phyloP scores from a whole-genome alignment of 2,797 vertebrate species.

The Peromyscus melanophrys region DNA sequence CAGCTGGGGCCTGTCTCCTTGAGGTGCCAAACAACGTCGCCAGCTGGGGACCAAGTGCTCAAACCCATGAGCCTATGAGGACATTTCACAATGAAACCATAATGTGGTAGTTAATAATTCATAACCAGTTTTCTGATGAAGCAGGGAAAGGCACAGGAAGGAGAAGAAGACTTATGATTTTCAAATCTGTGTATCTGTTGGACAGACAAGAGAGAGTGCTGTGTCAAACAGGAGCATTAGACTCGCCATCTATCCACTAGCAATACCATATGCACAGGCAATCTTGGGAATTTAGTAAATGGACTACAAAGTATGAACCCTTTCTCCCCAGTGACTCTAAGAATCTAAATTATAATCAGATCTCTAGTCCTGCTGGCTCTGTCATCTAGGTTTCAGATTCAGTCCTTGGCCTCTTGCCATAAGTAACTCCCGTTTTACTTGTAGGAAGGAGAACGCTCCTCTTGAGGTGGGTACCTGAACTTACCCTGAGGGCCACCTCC shows the following conservation, averaged over 20 bases:
- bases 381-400: constrained; percentile 16
- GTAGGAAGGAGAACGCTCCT: background rate
- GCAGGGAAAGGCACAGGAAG: background rate
- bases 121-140: background rate
- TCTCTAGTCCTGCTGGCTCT: background rate
- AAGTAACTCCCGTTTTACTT: background rate
- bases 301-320: background rate
- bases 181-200: background rate
- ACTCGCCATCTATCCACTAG: background rate
- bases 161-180: background rate
- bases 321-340: background rate
- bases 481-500: background rate
- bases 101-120: background rate
- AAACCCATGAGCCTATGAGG: background rate
- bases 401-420: background rate
- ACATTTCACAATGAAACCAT: background rate
- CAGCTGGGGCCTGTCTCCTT: background rate
- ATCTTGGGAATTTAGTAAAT: background rate
- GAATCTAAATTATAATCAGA: background rate
- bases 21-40: background rate
- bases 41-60: background rate
- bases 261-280: background rate
- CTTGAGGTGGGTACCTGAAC: background rate
- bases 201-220: background rate
- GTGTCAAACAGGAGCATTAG: background rate